These are phyloP conservation scores for Strigamia crassipes DNA, from an alignment of 2,888 invertebrate species.

Conservation along the genomic window DNA sequence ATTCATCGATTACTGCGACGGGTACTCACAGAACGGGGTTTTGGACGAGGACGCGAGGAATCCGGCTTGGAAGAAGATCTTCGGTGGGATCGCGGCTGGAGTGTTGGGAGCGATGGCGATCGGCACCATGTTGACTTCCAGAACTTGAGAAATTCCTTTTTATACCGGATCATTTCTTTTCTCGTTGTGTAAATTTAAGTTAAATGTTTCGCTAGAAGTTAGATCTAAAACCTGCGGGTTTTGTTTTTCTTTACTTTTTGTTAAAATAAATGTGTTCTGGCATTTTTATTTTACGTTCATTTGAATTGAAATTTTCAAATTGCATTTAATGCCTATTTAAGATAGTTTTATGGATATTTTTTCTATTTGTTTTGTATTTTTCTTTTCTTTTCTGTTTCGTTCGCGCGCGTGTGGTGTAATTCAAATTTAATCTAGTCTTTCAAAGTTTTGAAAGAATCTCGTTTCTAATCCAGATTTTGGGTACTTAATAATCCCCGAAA, in stretches of 20 bases:
- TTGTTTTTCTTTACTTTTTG: background rate
- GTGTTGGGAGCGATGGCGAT: slow-evolving; percentile 57
- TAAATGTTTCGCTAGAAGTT: background rate
- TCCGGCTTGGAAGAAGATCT: slow-evolving; percentile 54
- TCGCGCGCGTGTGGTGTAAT: too few species aligned
- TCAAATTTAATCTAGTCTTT: too few species aligned
- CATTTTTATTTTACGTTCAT: background rate
- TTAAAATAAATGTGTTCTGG: background rate
- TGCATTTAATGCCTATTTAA: background rate
- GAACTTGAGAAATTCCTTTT: background rate
- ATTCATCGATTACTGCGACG: background rate
- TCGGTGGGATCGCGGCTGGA: slow-evolving; percentile 55
- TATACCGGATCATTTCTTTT: background rate
- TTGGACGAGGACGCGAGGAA: slow-evolving; percentile 52
- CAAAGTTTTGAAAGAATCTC: too few species aligned
- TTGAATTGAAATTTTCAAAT: background rate
- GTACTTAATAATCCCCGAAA: background rate
- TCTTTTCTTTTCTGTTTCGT: too few species aligned
- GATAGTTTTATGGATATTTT: background rate
- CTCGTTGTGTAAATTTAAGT: background rate
- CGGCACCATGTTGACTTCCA: slow-evolving; percentile 55
- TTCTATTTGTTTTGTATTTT: too few species aligned
- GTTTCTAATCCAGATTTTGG: background rate
- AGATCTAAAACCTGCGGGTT: background rate
- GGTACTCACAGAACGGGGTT: background rate